Base-by-base conservation (phyloP, 2,888 invertebrate genomes). In the Sturmia bella region DNA sequence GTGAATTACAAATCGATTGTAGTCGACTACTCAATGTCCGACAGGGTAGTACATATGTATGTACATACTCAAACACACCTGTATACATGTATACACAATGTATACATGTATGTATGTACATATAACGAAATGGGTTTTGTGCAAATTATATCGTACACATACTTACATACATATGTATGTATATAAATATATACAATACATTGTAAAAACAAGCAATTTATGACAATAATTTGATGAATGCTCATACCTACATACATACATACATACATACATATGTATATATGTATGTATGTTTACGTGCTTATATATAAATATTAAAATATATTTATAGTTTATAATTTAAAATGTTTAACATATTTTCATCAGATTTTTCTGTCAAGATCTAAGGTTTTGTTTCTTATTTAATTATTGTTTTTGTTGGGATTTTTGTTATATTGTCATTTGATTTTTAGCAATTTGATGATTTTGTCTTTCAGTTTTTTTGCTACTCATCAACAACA, bases 401-500 rank as follows among this genome's bases (percentile, higher is more conserved):
- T 41, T 32, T 48, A 48, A 24, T 41, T 43, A 70, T 75, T 50
- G 21, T 56, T 68, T 50, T 75, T 66, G 41, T 70, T 76, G 13
- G n/a, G 15, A 56, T 63, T 77, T 41, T 70, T 64, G 63, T 57
- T 56, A 70, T 61, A 45, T 48, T 77, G 61, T 77, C 61, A 70
- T 56, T 69, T 64, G 15, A 52, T 69, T 63, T 77, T 69, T 37
- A 19, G 54, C 39, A 24, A 32, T 75, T 77, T 70, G 56, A 70
- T 70, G 63, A 64, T 63, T 77, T 63, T 9, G 70, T 56, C 41
- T 24, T 77, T 77, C 12, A 77, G 70, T 77, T 77, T 77, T 64
- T 77, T 57, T 70, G 63, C 70, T 39, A 56, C 27, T 70, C 50
- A 70, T 32, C 56, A 70, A 32, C 63, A 70, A 56, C 48, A 70